phyloP scores from a whole-genome alignment of 64 coral and sea anemone genomes.

The Dendronephthya gigantea region DNA sequence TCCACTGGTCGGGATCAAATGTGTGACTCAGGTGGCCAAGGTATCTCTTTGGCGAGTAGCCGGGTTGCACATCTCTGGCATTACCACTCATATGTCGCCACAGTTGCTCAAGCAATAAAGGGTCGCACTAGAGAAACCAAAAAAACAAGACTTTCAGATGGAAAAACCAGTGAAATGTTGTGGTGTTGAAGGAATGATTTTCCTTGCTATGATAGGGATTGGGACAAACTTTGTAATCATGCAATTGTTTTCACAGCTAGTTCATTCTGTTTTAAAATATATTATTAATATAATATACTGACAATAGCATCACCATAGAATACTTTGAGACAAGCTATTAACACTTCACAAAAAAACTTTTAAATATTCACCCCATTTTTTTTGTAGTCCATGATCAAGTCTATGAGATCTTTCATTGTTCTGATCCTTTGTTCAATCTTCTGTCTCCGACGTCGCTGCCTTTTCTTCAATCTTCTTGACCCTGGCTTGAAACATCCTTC shows the following conservation, averaged over 20 bases:
- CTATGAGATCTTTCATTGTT: conserved; percentile 63
- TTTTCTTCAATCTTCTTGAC: conserved; percentile 69
- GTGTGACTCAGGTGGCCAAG: conserved; percentile 57
- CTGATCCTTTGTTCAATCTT: conserved; percentile 43
- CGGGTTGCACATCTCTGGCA: conserved; percentile 60
- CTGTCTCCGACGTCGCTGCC: conserved; percentile 41
- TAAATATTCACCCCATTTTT: conserved; percentile 62
- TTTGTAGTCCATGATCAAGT: conserved; percentile 75
- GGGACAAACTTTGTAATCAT: no score
- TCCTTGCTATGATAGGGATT: background rate
- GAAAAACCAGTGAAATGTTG: background rate
- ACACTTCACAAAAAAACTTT: background rate
- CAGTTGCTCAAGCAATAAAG: conserved; percentile 4
- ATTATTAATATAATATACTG: no score
- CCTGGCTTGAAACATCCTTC: conserved; percentile 81
- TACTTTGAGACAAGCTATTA: background rate
- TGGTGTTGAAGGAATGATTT: no score
- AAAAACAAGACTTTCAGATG: background rate
- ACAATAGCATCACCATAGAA: no score
- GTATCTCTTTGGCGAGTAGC: conserved; percentile 91
- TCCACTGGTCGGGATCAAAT: conserved; percentile 65
- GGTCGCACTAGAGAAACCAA: background rate
- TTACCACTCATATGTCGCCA: conserved; percentile 12
- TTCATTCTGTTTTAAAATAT: background rate
- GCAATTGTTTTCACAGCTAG: no score